phyloP scores from a whole-genome alignment of 2,113 vertebrate genomes.

The Amazona vittata region DNA sequence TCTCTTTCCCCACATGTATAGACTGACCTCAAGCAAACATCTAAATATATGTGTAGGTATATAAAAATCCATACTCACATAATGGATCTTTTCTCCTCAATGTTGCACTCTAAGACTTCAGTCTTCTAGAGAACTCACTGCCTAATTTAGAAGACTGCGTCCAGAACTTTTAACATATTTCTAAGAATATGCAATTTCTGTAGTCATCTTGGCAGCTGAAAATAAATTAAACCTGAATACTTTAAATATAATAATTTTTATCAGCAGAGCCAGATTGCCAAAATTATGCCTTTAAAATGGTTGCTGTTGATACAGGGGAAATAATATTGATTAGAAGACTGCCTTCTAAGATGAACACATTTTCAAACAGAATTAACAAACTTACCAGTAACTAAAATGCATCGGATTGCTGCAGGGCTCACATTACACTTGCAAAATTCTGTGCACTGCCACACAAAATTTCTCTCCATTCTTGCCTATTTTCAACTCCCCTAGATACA shows the following conservation, averaged over 20 bases:
- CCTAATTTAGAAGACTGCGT: background rate
- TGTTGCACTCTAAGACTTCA: background rate
- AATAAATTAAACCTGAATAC: background rate
- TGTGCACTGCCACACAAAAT: conserved; percentile 72
- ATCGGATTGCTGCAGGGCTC: conserved; percentile 64
- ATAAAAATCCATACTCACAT: background rate
- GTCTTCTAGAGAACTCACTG: background rate
- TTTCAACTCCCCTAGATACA: conserved; percentile 74
- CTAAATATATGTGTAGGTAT: background rate
- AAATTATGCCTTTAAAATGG: conserved; percentile 24
- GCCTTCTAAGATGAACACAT: conserved; percentile 64
- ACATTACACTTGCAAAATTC: conserved; percentile 75
- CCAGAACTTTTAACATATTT: background rate
- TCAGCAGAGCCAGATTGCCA: background rate
- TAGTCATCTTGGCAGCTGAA: background rate
- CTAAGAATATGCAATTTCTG: background rate
- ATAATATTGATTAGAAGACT: conserved; percentile 67
- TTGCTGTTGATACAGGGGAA: conserved; percentile 32
- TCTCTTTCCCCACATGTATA: background rate
- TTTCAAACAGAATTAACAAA: conserved; percentile 76
- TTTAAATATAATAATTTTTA: background rate
- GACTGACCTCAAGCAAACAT: background rate
- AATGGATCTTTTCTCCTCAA: background rate
- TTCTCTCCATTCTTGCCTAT: conserved; percentile 73
- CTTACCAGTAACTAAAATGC: conserved; percentile 74